phyloP scores from a whole-genome alignment of 2,797 vertebrate genomes.

The Lepilemur septentrionalis region DNA sequence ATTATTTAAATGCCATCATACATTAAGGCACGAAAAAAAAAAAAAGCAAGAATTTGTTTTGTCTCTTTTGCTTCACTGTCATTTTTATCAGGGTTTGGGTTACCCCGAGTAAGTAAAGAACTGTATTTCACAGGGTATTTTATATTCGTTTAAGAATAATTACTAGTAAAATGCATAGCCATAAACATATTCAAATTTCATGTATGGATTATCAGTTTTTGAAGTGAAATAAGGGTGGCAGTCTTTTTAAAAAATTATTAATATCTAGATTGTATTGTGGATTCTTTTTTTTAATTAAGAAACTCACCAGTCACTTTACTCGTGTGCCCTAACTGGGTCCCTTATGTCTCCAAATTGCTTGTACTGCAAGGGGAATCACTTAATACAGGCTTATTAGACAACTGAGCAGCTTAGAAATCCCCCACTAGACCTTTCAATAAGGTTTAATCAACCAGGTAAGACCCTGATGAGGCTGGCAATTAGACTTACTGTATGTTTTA shows the following conservation, averaged over 20 bases:
- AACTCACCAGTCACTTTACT: slow-evolving; percentile 64
- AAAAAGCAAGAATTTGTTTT: neutral
- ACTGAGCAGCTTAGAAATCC: slow-evolving; percentile 49
- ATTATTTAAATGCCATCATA: neutral
- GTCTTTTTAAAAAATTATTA: slow-evolving; percentile 38
- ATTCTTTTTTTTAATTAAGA: slow-evolving; percentile 74
- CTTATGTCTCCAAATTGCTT: slow-evolving; percentile 59
- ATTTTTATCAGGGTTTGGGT: neutral
- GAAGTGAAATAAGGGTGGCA: neutral
- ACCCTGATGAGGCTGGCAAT: slow-evolving; percentile 66
- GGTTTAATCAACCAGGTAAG: slow-evolving; percentile 73
- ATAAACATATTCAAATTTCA: slow-evolving; percentile 27
- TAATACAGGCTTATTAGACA: slow-evolving; percentile 73
- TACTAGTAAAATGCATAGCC: neutral
- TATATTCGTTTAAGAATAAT: slow-evolving; percentile 32
- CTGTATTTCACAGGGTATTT: neutral
- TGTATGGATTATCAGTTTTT: neutral
- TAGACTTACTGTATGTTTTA: slow-evolving; percentile 68
- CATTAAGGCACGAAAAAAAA: neutral
- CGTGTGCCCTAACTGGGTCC: slow-evolving; percentile 63
- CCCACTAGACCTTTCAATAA: slow-evolving; percentile 69
- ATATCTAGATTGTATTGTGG: slow-evolving; percentile 43
- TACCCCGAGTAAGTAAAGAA: neutral
- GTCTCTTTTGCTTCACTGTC: neutral
- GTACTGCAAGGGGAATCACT: slow-evolving; percentile 51